Conservation (phyloP, 2,888 invertebrate species). For the Alcis repandata region DNA sequence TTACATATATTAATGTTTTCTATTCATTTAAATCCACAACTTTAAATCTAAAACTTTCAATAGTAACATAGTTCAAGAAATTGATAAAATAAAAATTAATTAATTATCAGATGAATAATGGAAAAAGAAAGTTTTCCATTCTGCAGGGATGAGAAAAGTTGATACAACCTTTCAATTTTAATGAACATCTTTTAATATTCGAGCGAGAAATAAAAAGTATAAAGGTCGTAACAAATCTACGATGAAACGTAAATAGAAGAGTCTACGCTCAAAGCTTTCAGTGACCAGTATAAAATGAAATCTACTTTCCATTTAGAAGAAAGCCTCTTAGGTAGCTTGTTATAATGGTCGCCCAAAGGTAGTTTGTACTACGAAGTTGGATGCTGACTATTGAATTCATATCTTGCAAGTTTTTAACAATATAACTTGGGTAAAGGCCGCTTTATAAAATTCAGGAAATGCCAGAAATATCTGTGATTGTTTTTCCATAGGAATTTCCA, state of each 20-base stretch:
- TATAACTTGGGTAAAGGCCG: conserved; percentile 14
- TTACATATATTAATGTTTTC: too few species aligned
- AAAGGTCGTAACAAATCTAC: conserved; percentile 33
- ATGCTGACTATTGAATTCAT: conserved; percentile 25
- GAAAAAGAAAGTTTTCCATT: conserved; percentile 12
- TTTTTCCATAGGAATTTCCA: background rate
- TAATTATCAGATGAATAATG: conserved; percentile 21
- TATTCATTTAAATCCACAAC: background rate
- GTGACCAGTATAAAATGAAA: conserved; percentile 16
- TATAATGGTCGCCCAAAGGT: conserved; percentile 10
- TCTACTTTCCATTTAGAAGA: background rate
- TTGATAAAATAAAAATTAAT: too few species aligned
- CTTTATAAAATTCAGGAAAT: conserved; percentile 1
- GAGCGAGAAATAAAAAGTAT: conserved; percentile 30
- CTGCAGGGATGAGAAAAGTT: conserved; percentile 15
- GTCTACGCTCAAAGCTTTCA: conserved; percentile 25
- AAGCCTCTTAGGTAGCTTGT: conserved; percentile 3
- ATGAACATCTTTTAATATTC: conserved; percentile 34
- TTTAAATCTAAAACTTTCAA: background rate
- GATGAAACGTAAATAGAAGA: conserved; percentile 34
- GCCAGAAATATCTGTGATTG: conserved; percentile 1
- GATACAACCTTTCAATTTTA: conserved; percentile 28
- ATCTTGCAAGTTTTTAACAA: conserved; percentile 32
- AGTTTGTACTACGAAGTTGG: conserved; percentile 23
- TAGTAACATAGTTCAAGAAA: too few species aligned